A percentile compares a stretch with the other conserved stretches of the same genome.
Conservation (phyloP, 2,888 invertebrate species). For the Petrolisthes manimaculis region DNA sequence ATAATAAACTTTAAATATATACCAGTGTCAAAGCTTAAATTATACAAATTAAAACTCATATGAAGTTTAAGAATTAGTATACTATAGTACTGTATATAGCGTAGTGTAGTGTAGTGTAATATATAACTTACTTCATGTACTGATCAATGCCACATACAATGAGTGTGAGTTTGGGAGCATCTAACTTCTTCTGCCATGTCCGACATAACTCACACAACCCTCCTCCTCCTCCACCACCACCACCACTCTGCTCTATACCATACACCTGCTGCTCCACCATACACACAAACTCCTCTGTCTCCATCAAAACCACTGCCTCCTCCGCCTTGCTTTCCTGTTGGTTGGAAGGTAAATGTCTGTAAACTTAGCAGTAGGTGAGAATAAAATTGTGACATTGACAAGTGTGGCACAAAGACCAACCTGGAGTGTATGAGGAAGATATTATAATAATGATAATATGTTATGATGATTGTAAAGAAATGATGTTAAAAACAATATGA, state of each 20-base stretch:
- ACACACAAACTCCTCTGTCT: constrained; percentile 31
- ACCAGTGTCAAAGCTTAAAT: too few species aligned
- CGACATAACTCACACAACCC: constrained; percentile 36
- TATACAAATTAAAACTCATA: too few species aligned
- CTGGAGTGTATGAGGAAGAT: too few species aligned
- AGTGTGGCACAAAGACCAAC: too few species aligned
- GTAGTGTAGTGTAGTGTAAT: too few species aligned
- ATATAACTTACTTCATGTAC: constrained; percentile 34
- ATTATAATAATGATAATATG: too few species aligned
- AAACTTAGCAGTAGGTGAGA: neutral
- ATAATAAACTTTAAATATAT: too few species aligned
- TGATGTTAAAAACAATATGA: too few species aligned
- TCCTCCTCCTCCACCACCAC: constrained; percentile 3
- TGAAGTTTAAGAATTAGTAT: too few species aligned
- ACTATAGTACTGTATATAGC: too few species aligned
- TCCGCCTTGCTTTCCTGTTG: constrained; percentile 45
- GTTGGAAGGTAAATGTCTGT: neutral
- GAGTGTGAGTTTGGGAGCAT: constrained; percentile 31
- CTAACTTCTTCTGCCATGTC: constrained; percentile 36
- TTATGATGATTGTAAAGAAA: too few species aligned
- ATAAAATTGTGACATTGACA: neutral
- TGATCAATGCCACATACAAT: constrained; percentile 45
- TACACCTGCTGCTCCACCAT: constrained; percentile 47
- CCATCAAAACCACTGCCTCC: constrained; percentile 44
- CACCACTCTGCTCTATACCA: neutral